Evolutionary conservation across 2,888 invertebrate genomes (phyloP).

Genomic region (Acanthosepion esculentum): DNA sequence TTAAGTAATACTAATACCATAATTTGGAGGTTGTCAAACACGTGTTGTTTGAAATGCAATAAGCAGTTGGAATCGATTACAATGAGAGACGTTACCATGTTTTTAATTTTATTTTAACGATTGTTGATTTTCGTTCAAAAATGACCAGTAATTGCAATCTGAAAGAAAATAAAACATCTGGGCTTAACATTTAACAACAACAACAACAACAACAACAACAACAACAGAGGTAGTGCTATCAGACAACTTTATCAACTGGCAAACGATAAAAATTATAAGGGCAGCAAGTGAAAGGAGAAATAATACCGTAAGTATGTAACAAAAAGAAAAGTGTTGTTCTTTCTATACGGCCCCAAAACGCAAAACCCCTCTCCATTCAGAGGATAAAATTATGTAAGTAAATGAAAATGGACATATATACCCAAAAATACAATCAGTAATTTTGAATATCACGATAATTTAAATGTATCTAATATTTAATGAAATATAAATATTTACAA

Average conservation of each 20-base stretch:
- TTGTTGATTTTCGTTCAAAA: constrained; percentile 1
- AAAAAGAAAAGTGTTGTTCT: too few relatives aligned
- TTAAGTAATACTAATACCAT: too few relatives aligned
- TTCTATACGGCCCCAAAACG: too few relatives aligned
- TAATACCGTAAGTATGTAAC: too few relatives aligned
- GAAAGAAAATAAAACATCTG: not conserved
- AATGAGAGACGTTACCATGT: constrained; percentile 22
- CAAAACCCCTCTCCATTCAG: too few relatives aligned
- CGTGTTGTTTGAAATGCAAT: not conserved
- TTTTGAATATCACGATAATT: too few relatives aligned
- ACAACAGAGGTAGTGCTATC: not conserved
- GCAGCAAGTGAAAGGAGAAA: not conserved
- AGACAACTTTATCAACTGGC: not conserved
- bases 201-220: not conserved
- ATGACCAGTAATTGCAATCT: constrained; percentile 33
- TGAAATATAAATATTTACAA: too few relatives aligned
- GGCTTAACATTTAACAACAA: not conserved
- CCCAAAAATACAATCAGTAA: too few relatives aligned
- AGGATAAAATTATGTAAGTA: too few relatives aligned
- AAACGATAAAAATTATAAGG: not conserved
- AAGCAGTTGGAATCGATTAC: not conserved
- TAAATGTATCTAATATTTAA: too few relatives aligned
- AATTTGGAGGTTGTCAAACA: not conserved
- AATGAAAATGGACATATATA: too few relatives aligned
- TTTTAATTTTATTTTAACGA: constrained; percentile 12